phyloP scores from a whole-genome alignment of 2,888 invertebrate genomes.

The Aphodius granarius region DNA sequence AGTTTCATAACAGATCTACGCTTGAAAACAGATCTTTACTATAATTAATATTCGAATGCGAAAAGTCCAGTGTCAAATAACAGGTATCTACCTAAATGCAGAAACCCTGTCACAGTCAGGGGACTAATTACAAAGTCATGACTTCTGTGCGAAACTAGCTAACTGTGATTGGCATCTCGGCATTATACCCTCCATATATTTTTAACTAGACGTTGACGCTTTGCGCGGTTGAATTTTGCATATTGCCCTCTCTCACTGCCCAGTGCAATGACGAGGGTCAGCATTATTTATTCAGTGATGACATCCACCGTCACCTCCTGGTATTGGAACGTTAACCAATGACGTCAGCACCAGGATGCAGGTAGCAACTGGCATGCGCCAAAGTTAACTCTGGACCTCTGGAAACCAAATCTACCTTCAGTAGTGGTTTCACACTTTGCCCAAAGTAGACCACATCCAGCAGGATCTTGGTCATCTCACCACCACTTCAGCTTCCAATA shows the following conservation, averaged over 20 bases:
- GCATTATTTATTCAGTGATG: slow-evolving; percentile 36
- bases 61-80: background rate
- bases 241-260: slow-evolving; percentile 29
- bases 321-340: slow-evolving; percentile 20
- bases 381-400: background rate
- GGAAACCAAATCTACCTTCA: background rate
- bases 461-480: background rate
- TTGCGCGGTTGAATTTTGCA: slow-evolving; percentile 35
- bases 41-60: too few species aligned
- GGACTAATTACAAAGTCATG: slow-evolving; percentile 35
- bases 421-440: background rate
- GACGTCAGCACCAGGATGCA: background rate
- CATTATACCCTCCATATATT: slow-evolving; percentile 39
- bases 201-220: slow-evolving; percentile 37
- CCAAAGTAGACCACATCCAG: background rate
- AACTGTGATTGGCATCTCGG: slow-evolving; percentile 35
- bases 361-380: background rate
- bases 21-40: too few species aligned
- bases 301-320: slow-evolving; percentile 26
- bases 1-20: too few species aligned
- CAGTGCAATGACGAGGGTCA: slow-evolving; percentile 39
- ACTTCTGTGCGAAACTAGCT: slow-evolving; percentile 31
- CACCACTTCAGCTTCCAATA: background rate
- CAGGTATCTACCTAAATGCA: slow-evolving; percentile 27
- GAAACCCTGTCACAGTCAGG: slow-evolving; percentile 33